Percentiles rank a stretch among this genome's conserved stretches.
Conservation (phyloP, 2,113 vertebrate genomes). For the Willisornis vidua region DNA sequence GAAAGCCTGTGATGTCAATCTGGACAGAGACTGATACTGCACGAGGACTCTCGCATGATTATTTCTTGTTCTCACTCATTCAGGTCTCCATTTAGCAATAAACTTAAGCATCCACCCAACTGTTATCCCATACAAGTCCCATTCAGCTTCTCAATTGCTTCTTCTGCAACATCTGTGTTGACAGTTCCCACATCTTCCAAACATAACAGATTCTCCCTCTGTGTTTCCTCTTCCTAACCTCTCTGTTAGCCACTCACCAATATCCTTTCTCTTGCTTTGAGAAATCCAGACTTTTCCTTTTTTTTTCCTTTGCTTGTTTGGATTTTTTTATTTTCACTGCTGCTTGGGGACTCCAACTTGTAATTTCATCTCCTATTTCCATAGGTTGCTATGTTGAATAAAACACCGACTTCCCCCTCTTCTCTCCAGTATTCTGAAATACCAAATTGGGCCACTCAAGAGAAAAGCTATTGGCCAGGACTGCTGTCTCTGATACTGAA, state of each 20-base stretch:
- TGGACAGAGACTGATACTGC: slow-evolving; percentile 17
- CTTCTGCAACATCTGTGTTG: slow-evolving; percentile 54
- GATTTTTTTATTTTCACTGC: slow-evolving; percentile 8
- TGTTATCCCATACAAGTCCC: slow-evolving; percentile 24
- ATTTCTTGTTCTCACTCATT: slow-evolving; percentile 29
- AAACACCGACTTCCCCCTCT: slow-evolving; percentile 6
- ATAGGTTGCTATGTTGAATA: neutral
- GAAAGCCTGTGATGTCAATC: slow-evolving; percentile 41
- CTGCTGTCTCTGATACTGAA: slow-evolving; percentile 41
- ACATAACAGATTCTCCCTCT: slow-evolving; percentile 51
- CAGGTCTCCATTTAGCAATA: slow-evolving; percentile 29
- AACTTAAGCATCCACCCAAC: neutral
- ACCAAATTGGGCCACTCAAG: slow-evolving; percentile 1
- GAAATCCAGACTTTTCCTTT: neutral
- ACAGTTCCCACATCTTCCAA: slow-evolving; percentile 51
- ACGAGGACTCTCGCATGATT: neutral
- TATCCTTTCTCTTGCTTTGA: neutral
- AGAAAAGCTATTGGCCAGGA: slow-evolving; percentile 14
- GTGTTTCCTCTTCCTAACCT: neutral
- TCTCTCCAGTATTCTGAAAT: slow-evolving; percentile 16
- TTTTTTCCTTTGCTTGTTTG: neutral
- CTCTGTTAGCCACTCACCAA: slow-evolving; percentile 8
- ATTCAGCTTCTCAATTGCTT: slow-evolving; percentile 20
- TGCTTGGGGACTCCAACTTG: neutral
- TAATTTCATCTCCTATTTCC: slow-evolving; percentile 37